These are phyloP conservation scores for Pocillopora meandrina DNA, from an alignment of 92 coral and sea anemone genomes.

Conservation along the genomic window DNA sequence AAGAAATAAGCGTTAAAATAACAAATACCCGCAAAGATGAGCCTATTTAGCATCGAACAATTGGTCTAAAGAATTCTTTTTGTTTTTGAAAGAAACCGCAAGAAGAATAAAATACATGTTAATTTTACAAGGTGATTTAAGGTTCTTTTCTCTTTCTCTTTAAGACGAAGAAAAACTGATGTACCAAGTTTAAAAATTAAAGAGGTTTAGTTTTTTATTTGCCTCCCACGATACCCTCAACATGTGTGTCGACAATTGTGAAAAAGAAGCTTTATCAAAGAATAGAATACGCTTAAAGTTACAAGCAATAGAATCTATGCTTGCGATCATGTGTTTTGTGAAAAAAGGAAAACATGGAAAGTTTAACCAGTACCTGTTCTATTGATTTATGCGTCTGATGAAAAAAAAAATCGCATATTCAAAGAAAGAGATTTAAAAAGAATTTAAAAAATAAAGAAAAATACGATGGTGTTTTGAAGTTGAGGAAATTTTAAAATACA, in stretches of 20 bases:
- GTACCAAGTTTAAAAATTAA: not conserved
- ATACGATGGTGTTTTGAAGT: conserved; percentile 1
- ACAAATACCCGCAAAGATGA: conserved; percentile 2
- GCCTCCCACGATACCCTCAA: not conserved
- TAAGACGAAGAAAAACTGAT: not conserved
- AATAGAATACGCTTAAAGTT: conserved; percentile 26
- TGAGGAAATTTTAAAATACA: not conserved
- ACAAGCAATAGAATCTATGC: conserved; percentile 11
- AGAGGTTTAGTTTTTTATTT: not conserved
- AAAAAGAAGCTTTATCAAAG: conserved; percentile 11
- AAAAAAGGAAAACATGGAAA: conserved; percentile 6
- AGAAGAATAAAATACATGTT: not conserved
- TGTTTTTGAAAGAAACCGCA: conserved; percentile 2
- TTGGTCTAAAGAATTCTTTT: conserved; percentile 2
- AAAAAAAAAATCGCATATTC: not conserved
- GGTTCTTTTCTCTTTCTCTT: not conserved
- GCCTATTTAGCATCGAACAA: conserved; percentile 25
- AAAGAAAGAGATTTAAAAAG: not conserved
- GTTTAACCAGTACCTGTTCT: not conserved
- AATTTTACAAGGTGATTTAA: not conserved
- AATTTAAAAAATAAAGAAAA: not conserved
- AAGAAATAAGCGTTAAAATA: not conserved
- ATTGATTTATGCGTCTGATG: not conserved
- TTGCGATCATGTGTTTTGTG: conserved; percentile 19
- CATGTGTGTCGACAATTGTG: conserved; percentile 30